These are phyloP conservation scores for Actenoides hombroni DNA, from an alignment of 2,113 vertebrate genomes.

Conservation along the genomic window DNA sequence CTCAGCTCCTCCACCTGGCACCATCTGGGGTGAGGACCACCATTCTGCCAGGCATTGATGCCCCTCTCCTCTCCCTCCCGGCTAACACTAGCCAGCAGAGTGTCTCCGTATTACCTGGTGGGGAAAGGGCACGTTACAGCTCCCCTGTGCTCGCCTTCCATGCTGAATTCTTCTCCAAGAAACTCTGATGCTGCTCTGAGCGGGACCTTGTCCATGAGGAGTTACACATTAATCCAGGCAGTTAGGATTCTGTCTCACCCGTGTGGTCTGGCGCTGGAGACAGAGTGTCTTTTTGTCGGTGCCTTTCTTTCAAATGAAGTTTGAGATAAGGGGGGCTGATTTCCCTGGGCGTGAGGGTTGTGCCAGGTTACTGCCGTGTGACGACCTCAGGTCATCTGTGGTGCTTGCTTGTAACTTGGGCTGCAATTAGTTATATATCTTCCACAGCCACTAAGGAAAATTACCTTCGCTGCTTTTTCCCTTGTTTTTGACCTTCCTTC, in stretches of 20 bases:
- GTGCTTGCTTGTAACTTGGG: not conserved
- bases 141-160: fast-evolving
- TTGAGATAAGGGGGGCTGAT: not conserved
- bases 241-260: not conserved
- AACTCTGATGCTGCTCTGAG: fast-evolving
- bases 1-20: not conserved
- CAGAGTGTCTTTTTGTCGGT: not conserved
- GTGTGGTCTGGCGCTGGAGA: not conserved
- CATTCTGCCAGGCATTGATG: not conserved
- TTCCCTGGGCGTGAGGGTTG: fast-evolving
- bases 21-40: not conserved
- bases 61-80: not conserved
- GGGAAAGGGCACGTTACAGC: fast-evolving
- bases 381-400: fast-evolving
- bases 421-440: not conserved
- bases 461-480: not conserved
- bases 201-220: not conserved
- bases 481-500: not conserved
- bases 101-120: not conserved
- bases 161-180: fast-evolving
- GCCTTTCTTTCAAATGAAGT: not conserved
- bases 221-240: conserved; percentile 20
- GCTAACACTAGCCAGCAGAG: not conserved
- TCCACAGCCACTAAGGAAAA: not conserved
- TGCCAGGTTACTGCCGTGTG: not conserved